Evolutionary conservation across 2,888 invertebrate species (phyloP), one percentile per base, ranked within the genome.

Genomic region (Ethmia dodecea): DNA sequence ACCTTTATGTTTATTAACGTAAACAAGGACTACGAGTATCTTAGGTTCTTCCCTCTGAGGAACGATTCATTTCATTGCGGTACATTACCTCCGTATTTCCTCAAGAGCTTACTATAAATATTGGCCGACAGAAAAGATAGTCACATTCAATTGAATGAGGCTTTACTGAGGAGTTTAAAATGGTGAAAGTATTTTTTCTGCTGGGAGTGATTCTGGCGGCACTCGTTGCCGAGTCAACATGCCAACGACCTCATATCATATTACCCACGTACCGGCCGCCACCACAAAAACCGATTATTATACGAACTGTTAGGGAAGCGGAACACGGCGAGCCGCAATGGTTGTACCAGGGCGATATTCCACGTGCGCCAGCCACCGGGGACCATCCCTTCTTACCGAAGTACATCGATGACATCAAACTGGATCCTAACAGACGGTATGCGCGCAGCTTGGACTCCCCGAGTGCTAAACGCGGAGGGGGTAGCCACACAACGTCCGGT

Each of bases 371-470:
- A 3, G 41, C 42, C 1, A 10, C 30, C 5, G 51, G 49, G 0
- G 52, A 56, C 14, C 49, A 54, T 37, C 58, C 60, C 1, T 9
- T 38, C 22, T 29, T 63, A 14, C 63, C 55, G 8, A 35, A 38
- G 3, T 37, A 49, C 29, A 59, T 60, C 15, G 63, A 61, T n/a
- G 58, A 63, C 12, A 31, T 60, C n/a, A 44, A 47, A n/a, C 5
- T 58, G 13, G 50, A 58, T 16, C 49, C 57, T 1, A 52, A 52
- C 26, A 56, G 39, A 15, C 55, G 67, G 31, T 46, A 48, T 37
- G 60, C 45, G 16, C 60, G 55, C 33, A 68, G 55, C 39, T 42
- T 54, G 3, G 61, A 60, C 37, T 68, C 55, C 3, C 58, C 56
- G 0, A 61, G 63, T 33, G 58, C 60, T 5, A 62, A 43, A 26